A percentile compares a stretch with the other conserved stretches of the same genome.
Evolutionary conservation across 2,113 vertebrate genomes (phyloP).

Genomic region (Columba livia): DNA sequence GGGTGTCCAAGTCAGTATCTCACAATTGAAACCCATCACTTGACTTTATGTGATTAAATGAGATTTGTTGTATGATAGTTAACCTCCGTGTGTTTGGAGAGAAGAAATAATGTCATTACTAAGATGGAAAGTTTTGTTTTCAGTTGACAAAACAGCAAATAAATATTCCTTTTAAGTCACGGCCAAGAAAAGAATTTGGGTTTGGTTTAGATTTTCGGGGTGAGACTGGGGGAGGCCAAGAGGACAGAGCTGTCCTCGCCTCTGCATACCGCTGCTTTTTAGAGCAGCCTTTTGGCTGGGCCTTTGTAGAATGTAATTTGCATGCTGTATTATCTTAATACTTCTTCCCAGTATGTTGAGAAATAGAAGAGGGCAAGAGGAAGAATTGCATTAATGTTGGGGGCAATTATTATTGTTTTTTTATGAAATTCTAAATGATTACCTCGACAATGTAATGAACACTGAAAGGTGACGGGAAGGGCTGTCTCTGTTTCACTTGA

Average conservation of each 20-base stretch:
- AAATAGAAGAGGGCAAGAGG: not conserved
- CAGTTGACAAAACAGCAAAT: not conserved
- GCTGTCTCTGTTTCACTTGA: not conserved
- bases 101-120: not conserved
- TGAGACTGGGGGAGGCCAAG: constrained; percentile 38
- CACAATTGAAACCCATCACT: not conserved
- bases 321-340: constrained; percentile 24
- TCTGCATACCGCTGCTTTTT: constrained; percentile 64
- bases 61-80: not conserved
- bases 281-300: constrained; percentile 53
- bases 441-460: not conserved
- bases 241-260: constrained; percentile 51
- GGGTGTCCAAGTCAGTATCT: constrained; percentile 10
- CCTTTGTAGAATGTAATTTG: constrained; percentile 67
- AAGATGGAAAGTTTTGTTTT: constrained; percentile 12
- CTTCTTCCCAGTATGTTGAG: constrained; percentile 36
- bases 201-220: constrained; percentile 38
- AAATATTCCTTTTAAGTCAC: constrained; percentile 22
- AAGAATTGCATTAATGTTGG: not conserved
- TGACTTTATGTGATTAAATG: constrained; percentile 2
- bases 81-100: not conserved
- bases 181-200: constrained; percentile 28
- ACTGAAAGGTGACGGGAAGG: not conserved
- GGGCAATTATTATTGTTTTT: not conserved
- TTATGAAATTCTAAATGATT: not conserved